Percentiles rank a stretch among this genome's conserved stretches.
These are phyloP conservation scores for Lamprologus callipterus DNA, from an alignment of 2,113 vertebrate genomes.

Conservation along the genomic window DNA sequence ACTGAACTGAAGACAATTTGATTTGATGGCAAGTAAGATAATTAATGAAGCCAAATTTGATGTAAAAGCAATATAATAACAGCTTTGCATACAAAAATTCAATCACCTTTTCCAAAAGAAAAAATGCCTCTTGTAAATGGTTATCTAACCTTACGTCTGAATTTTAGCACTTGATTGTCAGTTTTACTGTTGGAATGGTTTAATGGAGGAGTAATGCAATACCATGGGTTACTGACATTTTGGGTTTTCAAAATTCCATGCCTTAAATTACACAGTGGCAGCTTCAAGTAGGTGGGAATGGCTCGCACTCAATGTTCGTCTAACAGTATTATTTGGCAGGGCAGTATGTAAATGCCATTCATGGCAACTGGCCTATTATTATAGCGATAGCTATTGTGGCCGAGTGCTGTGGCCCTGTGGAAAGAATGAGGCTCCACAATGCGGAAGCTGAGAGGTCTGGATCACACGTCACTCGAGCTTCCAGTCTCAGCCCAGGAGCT, in stretches of 20 bases:
- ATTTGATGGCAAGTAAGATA: not conserved
- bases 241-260: conserved; percentile 13
- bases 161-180: not conserved
- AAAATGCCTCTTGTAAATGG: not conserved
- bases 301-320: not conserved
- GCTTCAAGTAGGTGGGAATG: conserved; percentile 23
- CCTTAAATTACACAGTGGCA: conserved; percentile 13
- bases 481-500: conserved; percentile 12
- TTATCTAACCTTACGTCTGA: not conserved
- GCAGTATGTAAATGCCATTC: conserved; percentile 2
- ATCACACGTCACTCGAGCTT: conserved; percentile 35
- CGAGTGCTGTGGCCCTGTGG: conserved; percentile 11
- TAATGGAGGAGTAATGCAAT: not conserved
- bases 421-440: conserved; percentile 41
- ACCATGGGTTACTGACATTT: conserved; percentile 3
- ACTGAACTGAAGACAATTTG: not conserved
- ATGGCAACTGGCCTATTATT: conserved; percentile 19
- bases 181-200: not conserved
- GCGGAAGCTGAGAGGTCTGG: conserved; percentile 32
- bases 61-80: not conserved
- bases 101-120: not conserved
- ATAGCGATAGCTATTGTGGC: conserved; percentile 31
- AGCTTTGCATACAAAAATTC: not conserved
- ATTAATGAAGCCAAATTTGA: not conserved
- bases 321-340: not conserved